These are phyloP conservation scores for Chironex yamaguchii DNA, from an alignment of 30 jellyfish, hydroid and myxozoan genomes.

Conservation along the genomic window DNA sequence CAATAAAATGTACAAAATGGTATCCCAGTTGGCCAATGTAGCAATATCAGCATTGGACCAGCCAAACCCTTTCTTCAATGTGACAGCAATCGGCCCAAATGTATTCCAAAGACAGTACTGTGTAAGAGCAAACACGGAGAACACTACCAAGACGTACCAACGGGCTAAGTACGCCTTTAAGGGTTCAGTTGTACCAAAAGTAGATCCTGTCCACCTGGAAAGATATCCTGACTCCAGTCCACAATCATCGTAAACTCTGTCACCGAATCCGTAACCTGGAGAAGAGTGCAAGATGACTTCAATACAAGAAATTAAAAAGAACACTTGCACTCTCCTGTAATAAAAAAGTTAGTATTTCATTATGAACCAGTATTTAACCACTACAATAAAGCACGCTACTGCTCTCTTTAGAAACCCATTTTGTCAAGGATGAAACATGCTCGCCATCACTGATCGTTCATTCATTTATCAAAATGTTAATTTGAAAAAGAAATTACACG, in stretches of 20 bases:
- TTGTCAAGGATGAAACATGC: no score
- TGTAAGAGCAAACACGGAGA: constrained; percentile 14
- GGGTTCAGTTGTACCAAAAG: background rate
- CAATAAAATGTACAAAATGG: constrained; percentile 27
- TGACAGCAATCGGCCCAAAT: constrained; percentile 61
- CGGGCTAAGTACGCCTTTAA: background rate
- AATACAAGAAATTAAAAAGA: no score
- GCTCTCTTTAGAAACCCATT: no score
- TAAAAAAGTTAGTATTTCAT: no score
- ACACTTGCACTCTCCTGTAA: no score
- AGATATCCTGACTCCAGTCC: background rate
- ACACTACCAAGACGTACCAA: constrained; percentile 49
- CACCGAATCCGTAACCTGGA: background rate
- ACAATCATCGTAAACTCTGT: background rate
- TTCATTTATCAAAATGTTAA: no score
- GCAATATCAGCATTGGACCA: constrained; percentile 72
- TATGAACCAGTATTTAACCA: no score
- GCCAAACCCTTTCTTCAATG: constrained; percentile 38
- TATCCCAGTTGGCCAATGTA: constrained; percentile 65
- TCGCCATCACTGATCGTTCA: no score
- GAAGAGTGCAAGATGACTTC: no score
- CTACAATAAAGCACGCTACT: no score
- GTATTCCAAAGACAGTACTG: constrained; percentile 69
- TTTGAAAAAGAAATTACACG: no score
- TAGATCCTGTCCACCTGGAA: background rate